Base-by-base conservation (phyloP, 2,888 invertebrate genomes). In the Pristionchus entomophagus region DNA sequence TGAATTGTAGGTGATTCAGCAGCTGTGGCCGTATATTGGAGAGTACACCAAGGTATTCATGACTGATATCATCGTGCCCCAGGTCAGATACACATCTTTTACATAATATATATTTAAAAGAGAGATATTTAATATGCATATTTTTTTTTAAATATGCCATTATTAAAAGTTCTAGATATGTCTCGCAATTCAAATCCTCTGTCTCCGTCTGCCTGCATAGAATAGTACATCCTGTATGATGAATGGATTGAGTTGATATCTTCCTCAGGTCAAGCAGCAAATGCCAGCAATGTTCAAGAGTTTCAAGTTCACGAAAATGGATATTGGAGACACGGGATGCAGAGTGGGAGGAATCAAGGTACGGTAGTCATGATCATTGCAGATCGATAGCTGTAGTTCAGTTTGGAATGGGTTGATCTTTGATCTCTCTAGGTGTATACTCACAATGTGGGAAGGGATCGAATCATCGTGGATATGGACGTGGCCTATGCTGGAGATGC, bases 381-480 rank as follows among this genome's bases (percentile, higher is more conserved):
- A 45, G n/a, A n/a, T n/a, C n/a, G n/a, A n/a, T n/a, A n/a, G n/a
- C n/a, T n/a, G n/a, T n/a, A n/a, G 45, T 51, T 38, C 29, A 51
- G 14, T 14, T 6, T 29, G 51, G 4, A 38, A 56, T n/a, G 22
- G 19, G 10, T 85, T n/a, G 29, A 38, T 41, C 65, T 65, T 65
- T 35, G 65, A 65, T n/a, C 69, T 73, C n/a, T 41, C 14, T 29
- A 88, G 88, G 97, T 98, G 17, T 99, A 99, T 94, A 97, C 97
- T 91, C 96, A 97, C 94, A 97, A 97, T 94, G 96, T 97, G 45
- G 96, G 96, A 41, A 91, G 95, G 84, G 94, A 95, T 91, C 98
- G 99, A 95, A 97, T 99, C 91, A 97, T 99, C 92, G 96, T 99
- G 96, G 99, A 99, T 94, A 95, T 98, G 91, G 99, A 99, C 95